Percentiles rank a stretch among this genome's conserved stretches.
Conservation (phyloP, 2,113 vertebrate species). For the Galemys pyrenaicus region DNA sequence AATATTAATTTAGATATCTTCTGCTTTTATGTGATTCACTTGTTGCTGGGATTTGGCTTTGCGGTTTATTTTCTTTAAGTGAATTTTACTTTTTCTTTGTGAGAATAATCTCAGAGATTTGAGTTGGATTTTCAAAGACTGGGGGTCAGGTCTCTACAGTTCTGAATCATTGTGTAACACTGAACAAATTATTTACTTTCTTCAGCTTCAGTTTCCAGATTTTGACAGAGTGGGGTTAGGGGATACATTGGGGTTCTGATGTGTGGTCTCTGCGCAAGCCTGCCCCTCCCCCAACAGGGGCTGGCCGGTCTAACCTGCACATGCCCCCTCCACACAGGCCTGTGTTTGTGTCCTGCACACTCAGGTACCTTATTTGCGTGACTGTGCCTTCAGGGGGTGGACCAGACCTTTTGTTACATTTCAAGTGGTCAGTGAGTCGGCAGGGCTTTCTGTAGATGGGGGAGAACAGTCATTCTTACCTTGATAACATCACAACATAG, state of each 20-base stretch:
- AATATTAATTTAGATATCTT: background rate
- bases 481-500: background rate
- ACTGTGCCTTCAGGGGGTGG: background rate
- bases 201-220: background rate
- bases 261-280: background rate
- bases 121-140: background rate
- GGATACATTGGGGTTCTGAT: background rate
- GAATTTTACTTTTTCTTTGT: background rate
- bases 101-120: background rate
- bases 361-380: background rate
- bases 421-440: background rate
- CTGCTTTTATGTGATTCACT: background rate
- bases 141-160: background rate
- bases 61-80: background rate
- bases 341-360: accelerated
- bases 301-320: background rate
- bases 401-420: background rate
- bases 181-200: background rate
- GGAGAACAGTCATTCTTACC: background rate
- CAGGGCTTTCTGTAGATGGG: background rate
- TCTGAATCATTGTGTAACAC: background rate
- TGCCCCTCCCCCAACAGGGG: background rate
- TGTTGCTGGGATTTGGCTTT: background rate
- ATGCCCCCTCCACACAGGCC: background rate
- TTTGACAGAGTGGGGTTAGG: background rate